Conservation (phyloP, 2,113 vertebrate genomes). For the Plecotus auritus region DNA sequence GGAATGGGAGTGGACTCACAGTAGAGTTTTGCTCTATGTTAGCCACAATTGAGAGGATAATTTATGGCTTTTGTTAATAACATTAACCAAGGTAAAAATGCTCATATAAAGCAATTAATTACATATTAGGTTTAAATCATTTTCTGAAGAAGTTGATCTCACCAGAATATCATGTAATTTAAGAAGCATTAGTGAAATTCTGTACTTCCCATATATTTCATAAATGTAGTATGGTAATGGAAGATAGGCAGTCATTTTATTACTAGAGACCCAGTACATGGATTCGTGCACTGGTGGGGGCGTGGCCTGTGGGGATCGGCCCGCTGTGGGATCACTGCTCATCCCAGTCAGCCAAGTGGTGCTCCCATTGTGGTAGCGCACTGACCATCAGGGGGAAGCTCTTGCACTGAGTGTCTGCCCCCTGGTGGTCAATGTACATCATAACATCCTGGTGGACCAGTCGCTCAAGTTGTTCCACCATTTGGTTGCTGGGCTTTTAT, state of each 20-base stretch:
- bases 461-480: too few species aligned
- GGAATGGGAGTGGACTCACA: slow-evolving; percentile 48
- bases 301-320: too few species aligned
- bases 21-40: slow-evolving; percentile 60
- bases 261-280: neutral
- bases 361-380: too few species aligned
- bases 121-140: neutral
- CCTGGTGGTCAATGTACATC: too few species aligned
- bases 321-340: too few species aligned
- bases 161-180: neutral
- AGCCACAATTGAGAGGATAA: slow-evolving; percentile 62
- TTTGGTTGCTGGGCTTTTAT: too few species aligned
- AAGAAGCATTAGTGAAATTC: neutral
- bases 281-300: too few species aligned
- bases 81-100: slow-evolving; percentile 63
- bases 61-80: slow-evolving; percentile 71
- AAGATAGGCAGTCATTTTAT: neutral
- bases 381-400: too few species aligned
- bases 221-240: neutral
- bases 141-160: slow-evolving; percentile 11
- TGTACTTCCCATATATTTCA: neutral
- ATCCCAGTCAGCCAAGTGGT: too few species aligned
- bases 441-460: too few species aligned
- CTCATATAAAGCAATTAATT: slow-evolving; percentile 52
- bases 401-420: too few species aligned